These are phyloP conservation scores for Watsonalla cultraria DNA, from an alignment of 2,888 invertebrate species.

Conservation along the genomic window DNA sequence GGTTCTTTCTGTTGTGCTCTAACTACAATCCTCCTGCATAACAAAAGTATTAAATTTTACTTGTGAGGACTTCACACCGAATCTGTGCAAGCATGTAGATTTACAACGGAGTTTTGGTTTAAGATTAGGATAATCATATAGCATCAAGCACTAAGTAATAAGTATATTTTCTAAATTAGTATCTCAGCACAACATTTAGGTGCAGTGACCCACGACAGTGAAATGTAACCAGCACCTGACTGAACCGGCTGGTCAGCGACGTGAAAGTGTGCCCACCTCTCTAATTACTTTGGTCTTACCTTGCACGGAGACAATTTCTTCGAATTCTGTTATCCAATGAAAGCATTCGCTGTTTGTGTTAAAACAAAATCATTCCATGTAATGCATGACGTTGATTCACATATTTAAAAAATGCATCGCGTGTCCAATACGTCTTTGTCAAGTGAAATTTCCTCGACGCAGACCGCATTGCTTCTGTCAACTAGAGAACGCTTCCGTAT, in stretches of 20 bases:
- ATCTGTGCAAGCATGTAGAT: too few relatives aligned
- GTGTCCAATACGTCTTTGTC: slow-evolving; percentile 32
- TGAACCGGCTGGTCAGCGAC: slow-evolving; percentile 38
- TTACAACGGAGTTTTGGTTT: too few relatives aligned
- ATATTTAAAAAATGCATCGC: slow-evolving; percentile 24
- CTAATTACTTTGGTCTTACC: slow-evolving; percentile 54
- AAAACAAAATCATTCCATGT: background rate
- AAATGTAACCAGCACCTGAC: slow-evolving; percentile 55
- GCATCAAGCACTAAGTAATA: too few relatives aligned
- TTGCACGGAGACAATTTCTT: slow-evolving; percentile 22
- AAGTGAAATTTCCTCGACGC: slow-evolving; percentile 37
- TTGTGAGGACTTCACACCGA: too few relatives aligned
- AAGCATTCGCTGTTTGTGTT: slow-evolving; percentile 1
- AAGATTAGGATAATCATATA: too few relatives aligned
- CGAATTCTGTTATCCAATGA: slow-evolving; percentile 3
- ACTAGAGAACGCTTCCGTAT: slow-evolving; percentile 34
- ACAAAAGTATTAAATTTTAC: too few relatives aligned
- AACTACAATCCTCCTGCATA: slow-evolving; percentile 17
- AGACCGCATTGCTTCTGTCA: slow-evolving; percentile 34
- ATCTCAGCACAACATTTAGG: slow-evolving; percentile 20
- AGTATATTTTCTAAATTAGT: background rate
- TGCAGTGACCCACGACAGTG: slow-evolving; percentile 64
- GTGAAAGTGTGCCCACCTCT: slow-evolving; percentile 64
- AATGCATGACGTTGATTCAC: background rate
- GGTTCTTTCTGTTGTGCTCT: slow-evolving; percentile 25